These are phyloP conservation scores for Metaphire vulgaris DNA, from an alignment of 1,140 invertebrate genomes.

Conservation along the genomic window DNA sequence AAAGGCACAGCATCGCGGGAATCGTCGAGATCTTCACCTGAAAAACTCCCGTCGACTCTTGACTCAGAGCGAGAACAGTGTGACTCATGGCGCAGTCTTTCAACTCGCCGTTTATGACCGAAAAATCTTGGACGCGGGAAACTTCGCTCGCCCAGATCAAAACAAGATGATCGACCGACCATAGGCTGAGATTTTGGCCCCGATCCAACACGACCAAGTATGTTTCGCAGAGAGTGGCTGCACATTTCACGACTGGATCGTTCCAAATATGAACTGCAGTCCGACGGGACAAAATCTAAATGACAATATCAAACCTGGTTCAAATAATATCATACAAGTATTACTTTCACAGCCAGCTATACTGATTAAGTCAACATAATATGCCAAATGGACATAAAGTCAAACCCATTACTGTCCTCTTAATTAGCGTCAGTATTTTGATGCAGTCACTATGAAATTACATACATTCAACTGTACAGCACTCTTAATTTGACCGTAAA, in stretches of 20 bases:
- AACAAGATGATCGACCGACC: not conserved
- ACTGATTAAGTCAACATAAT: too few species aligned
- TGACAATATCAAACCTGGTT: too few species aligned
- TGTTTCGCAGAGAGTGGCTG: not conserved
- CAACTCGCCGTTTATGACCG: not conserved
- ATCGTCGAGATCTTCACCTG: not conserved
- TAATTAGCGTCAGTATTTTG: too few species aligned
- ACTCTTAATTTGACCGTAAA: too few species aligned
- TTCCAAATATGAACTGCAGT: too few species aligned
- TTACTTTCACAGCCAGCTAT: too few species aligned
- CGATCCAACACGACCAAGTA: not conserved
- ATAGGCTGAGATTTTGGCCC: not conserved
- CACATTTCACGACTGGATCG: not conserved
- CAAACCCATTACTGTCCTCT: too few species aligned
- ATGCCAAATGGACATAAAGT: too few species aligned
- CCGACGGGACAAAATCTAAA: too few species aligned
- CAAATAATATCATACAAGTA: too few species aligned
- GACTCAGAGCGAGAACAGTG: not conserved
- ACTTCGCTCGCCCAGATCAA: not conserved
- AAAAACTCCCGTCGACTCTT: not conserved
- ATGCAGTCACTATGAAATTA: too few species aligned
- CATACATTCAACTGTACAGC: too few species aligned
- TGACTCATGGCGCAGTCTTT: not conserved
- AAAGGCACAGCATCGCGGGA: slow-evolving; percentile 32
- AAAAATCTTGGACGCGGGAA: not conserved